Base-by-base conservation (phyloP, 2,888 invertebrate species). In the Aphodius sticticus region DNA sequence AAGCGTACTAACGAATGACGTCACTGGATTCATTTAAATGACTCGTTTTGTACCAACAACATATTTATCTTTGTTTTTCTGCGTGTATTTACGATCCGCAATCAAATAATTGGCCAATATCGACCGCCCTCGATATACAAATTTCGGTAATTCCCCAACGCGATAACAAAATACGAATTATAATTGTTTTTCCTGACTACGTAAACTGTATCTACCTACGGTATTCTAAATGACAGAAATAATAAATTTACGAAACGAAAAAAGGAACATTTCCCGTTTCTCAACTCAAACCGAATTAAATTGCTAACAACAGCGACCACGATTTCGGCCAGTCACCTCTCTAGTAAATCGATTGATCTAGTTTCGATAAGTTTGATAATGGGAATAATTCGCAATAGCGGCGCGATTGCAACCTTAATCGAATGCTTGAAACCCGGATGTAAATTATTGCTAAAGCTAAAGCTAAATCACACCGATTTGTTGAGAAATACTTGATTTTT, bases 341-440 rank as follows among this genome's bases (percentile, higher is more conserved):
- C 53, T 5, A 2, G 53, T 53, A 53, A 53, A 53, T 53, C 53
- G 53, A 53, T 53, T 53, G 53, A 53, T 53, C 53, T 12, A 53
- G 53, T 53, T 53, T 53, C 53, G 53, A 9, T 53, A 53, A 53
- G 53, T 53, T 53, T 53, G 53, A 53, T 53, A 53, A 53, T 53
- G 53, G 53, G 6, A 3, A 53, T 53, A 53, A 53, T 53, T 12
- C 2, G 12, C 53, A 53, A 53, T 53, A 53, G 1, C 12, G 6
- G 53, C 53, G 53, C 53, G 53, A 53, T 53, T 53, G 53, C 53
- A 53, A 53, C 53, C 53, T 53, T 53, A 53, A 53, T 53, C 53
- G 53, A 53, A 12, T 12, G 53, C 12, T 12, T 1, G 9, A 53
- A 53, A 53, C 53, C 53, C 53, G 53, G 53, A 53, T 53, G 53